These are phyloP conservation scores for Orthosia gracilis DNA, from an alignment of 2,888 invertebrate genomes.

Conservation along the genomic window DNA sequence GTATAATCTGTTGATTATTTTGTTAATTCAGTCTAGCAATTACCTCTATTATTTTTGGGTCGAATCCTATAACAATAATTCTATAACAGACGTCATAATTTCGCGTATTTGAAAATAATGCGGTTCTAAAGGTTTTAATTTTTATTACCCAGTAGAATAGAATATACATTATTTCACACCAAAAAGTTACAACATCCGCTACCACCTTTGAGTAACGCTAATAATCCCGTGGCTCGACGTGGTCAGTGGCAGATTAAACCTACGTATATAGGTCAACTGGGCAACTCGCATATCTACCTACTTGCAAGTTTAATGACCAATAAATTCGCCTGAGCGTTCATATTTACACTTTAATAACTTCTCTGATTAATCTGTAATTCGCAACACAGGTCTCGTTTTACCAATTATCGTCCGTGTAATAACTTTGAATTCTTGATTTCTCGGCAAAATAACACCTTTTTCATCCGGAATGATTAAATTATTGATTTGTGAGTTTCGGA, in stretches of 20 bases:
- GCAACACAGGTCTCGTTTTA: slow-evolving; percentile 21
- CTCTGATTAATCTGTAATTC: slow-evolving; percentile 6
- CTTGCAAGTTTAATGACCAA: not conserved
- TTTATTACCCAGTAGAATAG: not conserved
- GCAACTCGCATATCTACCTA: not conserved
- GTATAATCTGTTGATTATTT: not conserved
- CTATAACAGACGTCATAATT: not conserved
- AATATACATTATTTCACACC: too few relatives aligned
- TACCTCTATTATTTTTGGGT: not conserved
- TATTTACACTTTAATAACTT: slow-evolving; percentile 8
- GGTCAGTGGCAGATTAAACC: not conserved
- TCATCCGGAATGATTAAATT: slow-evolving; percentile 39
- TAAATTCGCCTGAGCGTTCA: not conserved
- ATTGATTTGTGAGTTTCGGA: slow-evolving; percentile 24
- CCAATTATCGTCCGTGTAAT: slow-evolving; percentile 47
- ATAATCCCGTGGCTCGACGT: not conserved
- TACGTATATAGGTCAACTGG: too few relatives aligned
- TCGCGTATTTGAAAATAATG: not conserved
- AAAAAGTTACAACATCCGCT: not conserved
- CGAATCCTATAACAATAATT: not conserved
- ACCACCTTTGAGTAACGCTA: not conserved
- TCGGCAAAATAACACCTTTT: slow-evolving; percentile 10
- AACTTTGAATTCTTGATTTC: slow-evolving; percentile 49
- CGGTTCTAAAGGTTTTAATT: not conserved
- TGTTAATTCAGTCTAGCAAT: not conserved